These are phyloP conservation scores for Brachionus rubens DNA, from an alignment of 1,140 invertebrate species.

Conservation along the genomic window DNA sequence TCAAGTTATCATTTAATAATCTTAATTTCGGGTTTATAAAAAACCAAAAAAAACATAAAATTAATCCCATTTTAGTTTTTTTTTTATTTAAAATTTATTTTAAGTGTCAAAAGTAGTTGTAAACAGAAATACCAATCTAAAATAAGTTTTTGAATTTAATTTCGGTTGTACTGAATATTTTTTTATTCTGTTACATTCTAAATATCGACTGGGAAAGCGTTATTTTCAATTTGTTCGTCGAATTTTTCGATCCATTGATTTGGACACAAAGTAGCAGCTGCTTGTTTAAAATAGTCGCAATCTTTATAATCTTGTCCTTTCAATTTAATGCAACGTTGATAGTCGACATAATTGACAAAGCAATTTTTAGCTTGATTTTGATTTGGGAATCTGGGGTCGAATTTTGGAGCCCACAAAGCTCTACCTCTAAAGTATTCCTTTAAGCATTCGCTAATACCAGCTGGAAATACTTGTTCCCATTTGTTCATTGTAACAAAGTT, in stretches of 20 bases:
- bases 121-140: slow-evolving; percentile 6
- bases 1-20: too few species aligned
- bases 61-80: too few species aligned
- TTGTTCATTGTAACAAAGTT: slow-evolving; percentile 41
- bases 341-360: slow-evolving; percentile 47
- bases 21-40: too few species aligned
- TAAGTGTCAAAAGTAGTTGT: too few species aligned
- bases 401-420: slow-evolving; percentile 40
- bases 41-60: too few species aligned
- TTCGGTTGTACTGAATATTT: not conserved
- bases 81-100: too few species aligned
- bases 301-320: slow-evolving; percentile 38
- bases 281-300: slow-evolving; percentile 47
- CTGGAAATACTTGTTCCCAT: slow-evolving; percentile 41
- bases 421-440: slow-evolving; percentile 33
- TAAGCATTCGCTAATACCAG: slow-evolving; percentile 28
- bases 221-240: slow-evolving; percentile 39
- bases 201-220: slow-evolving; percentile 45
- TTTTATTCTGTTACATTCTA: not conserved
- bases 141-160: slow-evolving; percentile 4
- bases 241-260: slow-evolving; percentile 39
- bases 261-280: slow-evolving; percentile 22
- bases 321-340: slow-evolving; percentile 41
- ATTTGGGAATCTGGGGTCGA: slow-evolving; percentile 47
- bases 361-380: slow-evolving; percentile 46